These are phyloP conservation scores for Anas bernieri DNA, from an alignment of 2,797 vertebrate species.

Conservation along the genomic window DNA sequence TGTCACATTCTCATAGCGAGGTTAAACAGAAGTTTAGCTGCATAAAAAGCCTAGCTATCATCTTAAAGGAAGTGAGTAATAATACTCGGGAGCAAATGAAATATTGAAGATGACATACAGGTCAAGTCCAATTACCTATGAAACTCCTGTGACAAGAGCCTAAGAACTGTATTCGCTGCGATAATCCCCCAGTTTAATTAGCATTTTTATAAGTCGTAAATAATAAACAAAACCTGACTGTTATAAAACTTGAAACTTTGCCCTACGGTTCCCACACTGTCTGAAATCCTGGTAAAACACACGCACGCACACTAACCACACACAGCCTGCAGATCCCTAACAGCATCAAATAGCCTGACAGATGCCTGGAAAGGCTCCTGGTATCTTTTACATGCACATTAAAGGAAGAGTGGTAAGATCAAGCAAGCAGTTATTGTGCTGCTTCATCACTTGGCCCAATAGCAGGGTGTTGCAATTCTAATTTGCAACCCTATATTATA, in stretches of 20 bases:
- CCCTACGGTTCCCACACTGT: not conserved
- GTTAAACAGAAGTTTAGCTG: slow-evolving; percentile 84
- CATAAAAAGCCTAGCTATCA: slow-evolving; percentile 8
- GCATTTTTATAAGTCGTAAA: slow-evolving; percentile 42
- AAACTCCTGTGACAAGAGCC: slow-evolving; percentile 65
- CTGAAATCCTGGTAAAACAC: not conserved
- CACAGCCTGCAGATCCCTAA: not conserved
- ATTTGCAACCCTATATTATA: slow-evolving; percentile 64
- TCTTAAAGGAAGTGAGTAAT: slow-evolving; percentile 77
- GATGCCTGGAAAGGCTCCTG: slow-evolving; percentile 36
- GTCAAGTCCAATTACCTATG: slow-evolving; percentile 77
- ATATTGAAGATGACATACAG: slow-evolving; percentile 70
- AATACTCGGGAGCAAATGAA: slow-evolving; percentile 70
- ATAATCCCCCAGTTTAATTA: slow-evolving; percentile 41
- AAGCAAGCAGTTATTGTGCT: slow-evolving; percentile 44
- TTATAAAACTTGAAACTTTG: slow-evolving; percentile 57
- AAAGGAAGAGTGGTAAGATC: slow-evolving; percentile 46
- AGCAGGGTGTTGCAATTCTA: slow-evolving; percentile 60
- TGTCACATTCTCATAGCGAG: slow-evolving; percentile 79
- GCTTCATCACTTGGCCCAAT: slow-evolving; percentile 57
- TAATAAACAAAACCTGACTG: slow-evolving; percentile 60
- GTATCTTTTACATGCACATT: slow-evolving; percentile 36
- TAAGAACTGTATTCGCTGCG: slow-evolving; percentile 54
- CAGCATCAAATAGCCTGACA: slow-evolving; percentile 40
- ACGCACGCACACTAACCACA: not conserved